Base-by-base conservation (phyloP, 1,140 invertebrate genomes). In the Acyrthosiphon pisum region DNA sequence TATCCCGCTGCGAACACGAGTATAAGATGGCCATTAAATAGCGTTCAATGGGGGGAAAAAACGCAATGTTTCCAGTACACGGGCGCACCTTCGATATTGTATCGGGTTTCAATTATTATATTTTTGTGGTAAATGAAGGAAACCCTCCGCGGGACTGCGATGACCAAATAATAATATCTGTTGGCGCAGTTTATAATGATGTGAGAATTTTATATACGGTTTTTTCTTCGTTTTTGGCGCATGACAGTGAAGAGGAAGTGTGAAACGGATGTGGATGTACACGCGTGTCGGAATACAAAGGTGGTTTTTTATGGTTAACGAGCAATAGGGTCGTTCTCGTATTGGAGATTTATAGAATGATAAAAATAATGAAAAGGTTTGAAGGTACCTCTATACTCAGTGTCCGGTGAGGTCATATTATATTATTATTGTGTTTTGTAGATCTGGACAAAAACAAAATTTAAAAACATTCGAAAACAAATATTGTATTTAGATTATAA, bases 101-200 rank as follows among this genome's bases (percentile, higher is more conserved):
- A 92, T 92, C 91, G 91, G 91, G 35, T 92, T 92, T 92, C 91
- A 93, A 93, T 93, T 86, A 93, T 86, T 86, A 56, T 93, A 23
- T 93, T 92, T 86, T 93, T 93, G 91, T 50, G 81, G 91, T 86
- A 53, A 93, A 93, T 50, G 76, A 83, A 91, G n/a, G 46, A 93
- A 48, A 81, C 91, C 91, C 91, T 92, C 76, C 76, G 22, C 48
- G 48, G 68, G 46, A 92, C 35, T 56, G 14, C 68, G 91, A 92
- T 93, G 91, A 56, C 91, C 81, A 83, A 93, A 93, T 81, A 83
- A 91, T 91, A 91, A n/a, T 48, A 48, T 50, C 48, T 84, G 90
- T 91, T 68, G 48, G 35, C 41, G 91, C 35, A 44, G 91, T 84
- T 86, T 56, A 93, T 93, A 93, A 93, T 86, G 76, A 93, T 84